Percentiles rank a stretch among this genome's conserved stretches.
phyloP scores from a whole-genome alignment of 2,888 invertebrate species.

The Epiblema foenella region DNA sequence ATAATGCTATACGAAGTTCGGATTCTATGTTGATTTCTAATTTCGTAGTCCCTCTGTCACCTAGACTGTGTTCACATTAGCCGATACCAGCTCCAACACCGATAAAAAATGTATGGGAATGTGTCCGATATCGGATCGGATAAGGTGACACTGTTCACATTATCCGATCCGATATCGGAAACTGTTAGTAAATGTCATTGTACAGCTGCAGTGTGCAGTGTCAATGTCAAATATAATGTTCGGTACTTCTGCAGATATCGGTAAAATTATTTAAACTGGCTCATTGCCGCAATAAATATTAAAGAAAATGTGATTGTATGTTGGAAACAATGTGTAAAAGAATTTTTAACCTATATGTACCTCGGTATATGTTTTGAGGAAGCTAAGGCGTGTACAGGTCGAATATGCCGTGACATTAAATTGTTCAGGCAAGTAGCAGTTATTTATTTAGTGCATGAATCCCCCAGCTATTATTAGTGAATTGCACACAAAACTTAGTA shows the following conservation, averaged over 20 bases:
- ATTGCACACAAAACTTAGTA: not conserved
- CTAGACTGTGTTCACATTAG: too few relatives aligned
- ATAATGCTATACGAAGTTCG: too few relatives aligned
- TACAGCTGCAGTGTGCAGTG: not conserved
- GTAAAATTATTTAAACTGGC: not conserved
- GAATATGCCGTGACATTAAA: constrained; percentile 18
- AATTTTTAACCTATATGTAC: not conserved
- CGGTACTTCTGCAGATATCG: not conserved
- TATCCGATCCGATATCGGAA: too few relatives aligned
- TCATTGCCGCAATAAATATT: not conserved
- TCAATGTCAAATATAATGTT: not conserved
- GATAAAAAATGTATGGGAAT: too few relatives aligned
- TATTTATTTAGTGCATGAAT: not conserved
- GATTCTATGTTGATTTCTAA: too few relatives aligned
- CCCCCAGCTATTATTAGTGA: not conserved
- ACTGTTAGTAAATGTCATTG: not conserved
- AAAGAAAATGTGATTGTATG: constrained; percentile 9
- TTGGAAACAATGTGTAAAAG: not conserved
- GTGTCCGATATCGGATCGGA: too few relatives aligned
- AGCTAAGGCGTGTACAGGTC: not conserved
- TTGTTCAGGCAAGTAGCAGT: constrained; percentile 21
- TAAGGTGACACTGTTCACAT: too few relatives aligned
- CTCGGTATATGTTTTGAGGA: not conserved
- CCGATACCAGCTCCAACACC: too few relatives aligned
- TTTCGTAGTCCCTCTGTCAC: too few relatives aligned